A percentile compares a stretch with the other conserved stretches of the same genome.
phyloP scores from a whole-genome alignment of 2,888 invertebrate genomes.

The Pristionchus maxplancki region DNA sequence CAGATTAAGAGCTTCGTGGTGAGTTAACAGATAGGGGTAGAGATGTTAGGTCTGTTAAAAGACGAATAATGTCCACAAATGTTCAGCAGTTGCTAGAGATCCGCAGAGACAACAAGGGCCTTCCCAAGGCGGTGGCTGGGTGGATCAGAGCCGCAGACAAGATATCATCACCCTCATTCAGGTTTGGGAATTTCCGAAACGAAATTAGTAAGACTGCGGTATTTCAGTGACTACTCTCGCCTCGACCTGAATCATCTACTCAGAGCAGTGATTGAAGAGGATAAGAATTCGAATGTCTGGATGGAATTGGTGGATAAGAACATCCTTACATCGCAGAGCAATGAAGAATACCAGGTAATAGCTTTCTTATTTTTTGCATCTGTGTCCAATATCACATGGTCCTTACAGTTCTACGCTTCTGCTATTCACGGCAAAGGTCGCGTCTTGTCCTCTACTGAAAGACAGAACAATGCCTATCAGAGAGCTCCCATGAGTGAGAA shows the following conservation, averaged over 20 bases:
- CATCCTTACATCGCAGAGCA: slow-evolving; percentile 55
- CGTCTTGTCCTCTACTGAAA: neutral
- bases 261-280: slow-evolving; percentile 66
- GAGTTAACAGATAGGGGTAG: too few species aligned
- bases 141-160: slow-evolving; percentile 19
- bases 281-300: slow-evolving; percentile 62
- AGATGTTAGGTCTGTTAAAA: too few species aligned
- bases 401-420: slow-evolving; percentile 27
- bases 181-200: neutral
- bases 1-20: neutral
- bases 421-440: slow-evolving; percentile 28
- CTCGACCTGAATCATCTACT: slow-evolving; percentile 73
- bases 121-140: slow-evolving; percentile 35
- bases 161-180: neutral
- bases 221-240: slow-evolving; percentile 63
- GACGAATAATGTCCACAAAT: too few species aligned
- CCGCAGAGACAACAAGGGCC: neutral
- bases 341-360: slow-evolving; percentile 57
- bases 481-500: neutral
- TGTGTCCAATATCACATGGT: neutral
- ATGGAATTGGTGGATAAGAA: slow-evolving; percentile 68
- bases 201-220: too few species aligned
- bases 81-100: neutral
- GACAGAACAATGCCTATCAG: neutral
- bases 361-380: neutral